phyloP scores from a whole-genome alignment of 2,797 vertebrate species.

The Ctenopoma kingsleyae region DNA sequence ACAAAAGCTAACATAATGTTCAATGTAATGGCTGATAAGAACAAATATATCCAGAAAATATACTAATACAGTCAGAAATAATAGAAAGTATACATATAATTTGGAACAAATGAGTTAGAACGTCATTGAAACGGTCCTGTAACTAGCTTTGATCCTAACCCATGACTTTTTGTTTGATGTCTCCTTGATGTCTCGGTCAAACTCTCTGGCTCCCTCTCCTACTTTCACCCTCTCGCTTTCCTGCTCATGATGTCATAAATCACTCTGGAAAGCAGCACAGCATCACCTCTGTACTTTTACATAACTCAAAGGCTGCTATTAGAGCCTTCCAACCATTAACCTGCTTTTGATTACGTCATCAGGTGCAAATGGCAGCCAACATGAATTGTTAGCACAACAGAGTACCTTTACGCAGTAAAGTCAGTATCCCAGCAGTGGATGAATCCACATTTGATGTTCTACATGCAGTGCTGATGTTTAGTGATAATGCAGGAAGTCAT shows the following conservation, averaged over 20 bases:
- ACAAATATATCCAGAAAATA: background rate
- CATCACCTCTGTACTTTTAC: constrained; percentile 48
- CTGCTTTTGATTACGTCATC: constrained; percentile 36
- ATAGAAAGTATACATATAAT: background rate
- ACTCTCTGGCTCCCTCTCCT: constrained; percentile 17
- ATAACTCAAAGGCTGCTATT: constrained; percentile 36
- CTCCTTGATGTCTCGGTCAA: constrained; percentile 45
- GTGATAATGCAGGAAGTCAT: too few relatives aligned
- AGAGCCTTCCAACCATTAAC: constrained; percentile 39
- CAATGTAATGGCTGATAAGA: background rate
- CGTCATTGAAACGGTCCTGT: background rate
- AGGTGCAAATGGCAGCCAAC: background rate
- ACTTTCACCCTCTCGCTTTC: constrained; percentile 17
- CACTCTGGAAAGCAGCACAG: constrained; percentile 4
- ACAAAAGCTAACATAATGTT: background rate
- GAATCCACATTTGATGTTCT: background rate
- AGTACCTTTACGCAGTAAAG: background rate
- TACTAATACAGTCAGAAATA: background rate
- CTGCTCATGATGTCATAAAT: constrained; percentile 46
- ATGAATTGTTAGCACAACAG: background rate
- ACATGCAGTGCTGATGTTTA: too few relatives aligned
- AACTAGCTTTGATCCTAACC: constrained; percentile 24
- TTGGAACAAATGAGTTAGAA: constrained; percentile 4
- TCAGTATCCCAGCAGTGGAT: background rate
- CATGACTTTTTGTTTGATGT: constrained; percentile 53